Conservation (phyloP, 2,113 vertebrate species). For the Eonycteris spelaea region DNA sequence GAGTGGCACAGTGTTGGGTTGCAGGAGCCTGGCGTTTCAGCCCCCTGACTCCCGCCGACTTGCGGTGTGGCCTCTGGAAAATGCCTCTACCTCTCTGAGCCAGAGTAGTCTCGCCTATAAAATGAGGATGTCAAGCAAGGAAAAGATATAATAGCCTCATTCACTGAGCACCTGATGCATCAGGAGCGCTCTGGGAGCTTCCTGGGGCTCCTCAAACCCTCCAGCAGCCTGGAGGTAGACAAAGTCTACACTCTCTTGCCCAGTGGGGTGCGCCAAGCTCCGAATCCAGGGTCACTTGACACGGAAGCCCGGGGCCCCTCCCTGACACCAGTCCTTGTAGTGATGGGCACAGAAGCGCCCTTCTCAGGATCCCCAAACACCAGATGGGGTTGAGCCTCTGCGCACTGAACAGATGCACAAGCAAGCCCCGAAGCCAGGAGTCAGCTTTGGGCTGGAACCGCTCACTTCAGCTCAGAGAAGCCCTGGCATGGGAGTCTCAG, state of each 20-base stretch:
- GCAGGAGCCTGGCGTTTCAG: not conserved
- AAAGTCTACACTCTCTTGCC: rapidly evolving
- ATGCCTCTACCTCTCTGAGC: not conserved
- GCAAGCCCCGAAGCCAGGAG: not conserved
- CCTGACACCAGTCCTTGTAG: not conserved
- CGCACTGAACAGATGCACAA: not conserved
- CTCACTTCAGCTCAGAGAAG: not conserved
- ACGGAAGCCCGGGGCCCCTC: not conserved
- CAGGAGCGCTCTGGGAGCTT: not conserved
- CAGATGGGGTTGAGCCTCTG: not conserved
- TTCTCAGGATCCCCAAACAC: no score
- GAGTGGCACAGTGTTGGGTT: not conserved
- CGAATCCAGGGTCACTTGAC: not conserved
- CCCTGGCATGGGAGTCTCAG: not conserved
- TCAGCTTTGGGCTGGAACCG: not conserved
- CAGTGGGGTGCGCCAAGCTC: not conserved
- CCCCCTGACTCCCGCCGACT: not conserved
- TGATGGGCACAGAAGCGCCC: not conserved
- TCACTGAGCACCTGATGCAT: not conserved
- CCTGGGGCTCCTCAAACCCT: not conserved
- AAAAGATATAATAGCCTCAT: not conserved
- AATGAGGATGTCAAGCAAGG: not conserved
- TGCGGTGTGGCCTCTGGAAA: not conserved
- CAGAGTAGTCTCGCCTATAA: not conserved
- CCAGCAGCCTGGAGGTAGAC: not conserved